A percentile compares a stretch with the other conserved stretches of the same genome.
These are phyloP conservation scores for Heliangelus exortis DNA, from an alignment of 2,797 vertebrate species.

Conservation along the genomic window DNA sequence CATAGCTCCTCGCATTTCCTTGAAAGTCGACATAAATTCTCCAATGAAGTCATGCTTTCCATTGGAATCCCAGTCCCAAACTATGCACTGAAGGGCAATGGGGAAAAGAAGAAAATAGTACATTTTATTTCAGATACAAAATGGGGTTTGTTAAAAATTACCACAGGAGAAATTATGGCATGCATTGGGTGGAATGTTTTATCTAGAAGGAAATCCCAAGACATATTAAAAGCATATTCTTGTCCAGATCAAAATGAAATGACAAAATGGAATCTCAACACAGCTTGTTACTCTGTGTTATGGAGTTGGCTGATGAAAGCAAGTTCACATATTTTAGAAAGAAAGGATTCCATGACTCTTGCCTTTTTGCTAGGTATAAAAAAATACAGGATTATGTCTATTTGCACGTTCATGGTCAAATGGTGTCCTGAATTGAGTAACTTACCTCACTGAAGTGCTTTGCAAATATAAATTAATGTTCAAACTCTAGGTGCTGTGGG, in stretches of 20 bases:
- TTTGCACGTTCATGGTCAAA: background rate
- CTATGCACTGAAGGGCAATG: constrained; percentile 87
- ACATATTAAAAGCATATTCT: background rate
- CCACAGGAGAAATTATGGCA: background rate
- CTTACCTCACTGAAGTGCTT: background rate
- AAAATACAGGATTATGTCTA: background rate
- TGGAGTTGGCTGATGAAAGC: background rate
- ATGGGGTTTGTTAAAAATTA: background rate
- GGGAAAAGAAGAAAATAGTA: background rate
- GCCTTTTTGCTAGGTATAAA: background rate
- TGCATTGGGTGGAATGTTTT: background rate
- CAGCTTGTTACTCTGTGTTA: background rate
- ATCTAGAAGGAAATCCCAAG: background rate
- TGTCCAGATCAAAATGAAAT: background rate
- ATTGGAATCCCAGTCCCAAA: constrained; percentile 99
- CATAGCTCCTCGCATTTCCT: constrained; percentile 92
- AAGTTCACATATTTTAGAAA: background rate
- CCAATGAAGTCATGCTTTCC: constrained; percentile 99
- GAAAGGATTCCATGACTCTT: background rate
- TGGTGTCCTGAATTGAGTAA: background rate
- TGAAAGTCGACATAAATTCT: constrained; percentile 95
- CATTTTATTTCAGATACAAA: background rate
- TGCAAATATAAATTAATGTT: background rate
- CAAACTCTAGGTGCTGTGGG: background rate
- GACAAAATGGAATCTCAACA: background rate